Evolutionary conservation across 2,797 vertebrate genomes (phyloP).

Genomic region (Vespertilio murinus): DNA sequence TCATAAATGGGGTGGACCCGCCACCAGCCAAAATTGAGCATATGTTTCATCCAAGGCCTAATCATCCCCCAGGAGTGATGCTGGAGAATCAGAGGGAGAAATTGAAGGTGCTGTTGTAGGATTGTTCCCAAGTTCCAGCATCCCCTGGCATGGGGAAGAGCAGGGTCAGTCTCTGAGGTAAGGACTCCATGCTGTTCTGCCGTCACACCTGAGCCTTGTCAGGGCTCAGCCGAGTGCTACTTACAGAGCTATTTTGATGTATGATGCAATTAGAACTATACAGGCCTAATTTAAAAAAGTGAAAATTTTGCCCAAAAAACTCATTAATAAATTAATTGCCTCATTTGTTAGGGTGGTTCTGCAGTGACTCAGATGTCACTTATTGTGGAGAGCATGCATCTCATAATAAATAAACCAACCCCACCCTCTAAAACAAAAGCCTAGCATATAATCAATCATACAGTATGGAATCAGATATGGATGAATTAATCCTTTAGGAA

Average conservation of each 20-base stretch:
- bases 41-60: neutral
- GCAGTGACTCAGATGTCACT: neutral
- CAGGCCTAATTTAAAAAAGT: slow-evolving; percentile 50
- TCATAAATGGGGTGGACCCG: neutral
- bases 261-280: neutral
- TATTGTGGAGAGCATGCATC: neutral
- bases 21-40: neutral
- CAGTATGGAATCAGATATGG: neutral
- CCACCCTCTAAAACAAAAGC: neutral
- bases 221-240: neutral
- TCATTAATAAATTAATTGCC: slow-evolving; percentile 50
- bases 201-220: neutral
- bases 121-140: neutral
- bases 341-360: slow-evolving; percentile 51
- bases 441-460: neutral
- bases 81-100: neutral
- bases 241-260: slow-evolving; percentile 29
- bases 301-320: slow-evolving; percentile 67
- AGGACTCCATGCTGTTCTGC: neutral
- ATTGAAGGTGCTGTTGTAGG: neutral
- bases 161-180: neutral
- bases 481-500: slow-evolving; percentile 11
- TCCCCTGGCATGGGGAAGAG: neutral
- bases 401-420: neutral
- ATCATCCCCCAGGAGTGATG: neutral